Evolutionary conservation across 2,888 invertebrate genomes (phyloP).

Genomic region (Petrolisthes cinctipes): DNA sequence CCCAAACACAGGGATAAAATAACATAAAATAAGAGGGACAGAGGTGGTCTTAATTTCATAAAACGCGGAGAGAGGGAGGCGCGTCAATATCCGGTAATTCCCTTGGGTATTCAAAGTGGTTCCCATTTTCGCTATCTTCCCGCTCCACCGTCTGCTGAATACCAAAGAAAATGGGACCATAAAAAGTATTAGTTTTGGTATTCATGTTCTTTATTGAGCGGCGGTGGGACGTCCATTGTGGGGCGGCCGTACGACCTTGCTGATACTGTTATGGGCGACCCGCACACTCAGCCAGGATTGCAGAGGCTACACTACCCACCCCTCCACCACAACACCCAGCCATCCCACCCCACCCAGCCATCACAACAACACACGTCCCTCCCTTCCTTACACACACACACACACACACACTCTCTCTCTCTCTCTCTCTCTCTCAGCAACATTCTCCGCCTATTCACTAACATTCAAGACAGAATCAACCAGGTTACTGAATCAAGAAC

Average conservation of each 20-base stretch:
- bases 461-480: background rate
- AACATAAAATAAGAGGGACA: background rate
- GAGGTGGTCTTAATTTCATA: conserved; percentile 35
- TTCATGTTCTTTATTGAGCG: conserved; percentile 54
- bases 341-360: background rate
- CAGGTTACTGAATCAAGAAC: no score
- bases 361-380: background rate
- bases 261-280: conserved; percentile 6
- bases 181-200: conserved; percentile 56
- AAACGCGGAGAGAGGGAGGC: conserved; percentile 11
- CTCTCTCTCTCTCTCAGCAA: background rate
- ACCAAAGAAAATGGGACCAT: conserved; percentile 54
- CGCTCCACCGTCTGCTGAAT: conserved; percentile 50
- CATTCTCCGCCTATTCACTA: background rate
- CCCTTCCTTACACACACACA: background rate
- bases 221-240: conserved; percentile 30
- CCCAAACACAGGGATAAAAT: background rate
- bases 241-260: conserved; percentile 8
- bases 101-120: conserved; percentile 52
- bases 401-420: background rate
- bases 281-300: background rate
- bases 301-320: background rate
- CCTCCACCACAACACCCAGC: background rate
- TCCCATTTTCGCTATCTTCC: conserved; percentile 51
- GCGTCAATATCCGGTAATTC: conserved; percentile 53